phyloP scores from a whole-genome alignment of 2,797 vertebrate species.

The Tenualosa ilisha region DNA sequence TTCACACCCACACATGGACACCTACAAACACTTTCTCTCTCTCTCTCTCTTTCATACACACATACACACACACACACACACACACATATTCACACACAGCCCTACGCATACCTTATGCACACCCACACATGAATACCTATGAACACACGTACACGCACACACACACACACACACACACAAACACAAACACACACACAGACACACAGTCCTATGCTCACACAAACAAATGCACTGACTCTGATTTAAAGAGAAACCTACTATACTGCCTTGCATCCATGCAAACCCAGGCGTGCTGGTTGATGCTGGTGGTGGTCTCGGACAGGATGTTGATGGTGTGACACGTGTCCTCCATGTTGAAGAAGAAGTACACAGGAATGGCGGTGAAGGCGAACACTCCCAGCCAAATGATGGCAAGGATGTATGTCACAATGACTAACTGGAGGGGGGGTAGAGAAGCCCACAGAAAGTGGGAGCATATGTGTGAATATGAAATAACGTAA shows the following conservation, averaged over 20 bases:
- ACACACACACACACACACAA: neutral
- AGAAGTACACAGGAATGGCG: constrained; percentile 91
- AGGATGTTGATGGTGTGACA: constrained; percentile 91
- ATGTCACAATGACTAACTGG: constrained; percentile 96
- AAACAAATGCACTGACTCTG: neutral
- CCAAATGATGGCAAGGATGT: constrained; percentile 90
- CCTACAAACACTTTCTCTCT: neutral
- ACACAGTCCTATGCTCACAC: neutral
- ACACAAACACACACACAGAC: constrained; percentile 16
- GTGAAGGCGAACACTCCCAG: constrained; percentile 90
- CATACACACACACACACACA: constrained; percentile 10
- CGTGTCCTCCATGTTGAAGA: constrained; percentile 95
- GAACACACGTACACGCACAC: neutral
- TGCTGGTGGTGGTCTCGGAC: constrained; percentile 87
- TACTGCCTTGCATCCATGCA: constrained; percentile 97
- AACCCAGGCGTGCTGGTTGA: constrained; percentile 78
- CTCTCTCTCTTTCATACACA: neutral
- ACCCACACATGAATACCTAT: neutral
- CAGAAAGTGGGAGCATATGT: neutral
- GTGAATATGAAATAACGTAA: neutral
- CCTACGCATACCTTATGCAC: neutral
- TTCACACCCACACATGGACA: neutral
- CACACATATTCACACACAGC: neutral
- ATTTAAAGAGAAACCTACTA: constrained; percentile 75
- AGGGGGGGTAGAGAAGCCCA: constrained; percentile 43